Percentiles rank a stretch among this genome's conserved stretches.
These are phyloP conservation scores for Eueides isabella DNA, from an alignment of 1,140 invertebrate species.

Conservation along the genomic window DNA sequence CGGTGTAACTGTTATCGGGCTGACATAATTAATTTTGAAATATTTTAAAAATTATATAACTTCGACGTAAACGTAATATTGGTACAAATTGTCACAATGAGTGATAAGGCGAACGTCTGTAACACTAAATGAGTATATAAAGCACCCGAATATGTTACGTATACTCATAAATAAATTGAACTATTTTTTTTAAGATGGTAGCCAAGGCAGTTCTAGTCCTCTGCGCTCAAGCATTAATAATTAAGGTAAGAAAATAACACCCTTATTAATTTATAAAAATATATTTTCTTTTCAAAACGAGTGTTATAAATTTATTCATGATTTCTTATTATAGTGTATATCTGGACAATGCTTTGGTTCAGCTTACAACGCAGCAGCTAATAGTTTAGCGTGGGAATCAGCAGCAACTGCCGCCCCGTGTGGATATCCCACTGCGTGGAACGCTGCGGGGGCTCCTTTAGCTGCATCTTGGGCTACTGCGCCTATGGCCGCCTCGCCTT, in stretches of 20 bases:
- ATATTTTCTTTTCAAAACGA: not conserved
- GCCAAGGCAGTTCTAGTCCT: constrained; percentile 16
- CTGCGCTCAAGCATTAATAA: constrained; percentile 17
- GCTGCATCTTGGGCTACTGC: constrained; percentile 15
- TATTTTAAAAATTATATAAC: no score
- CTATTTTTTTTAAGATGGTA: constrained; percentile 35
- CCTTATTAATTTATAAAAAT: not conserved
- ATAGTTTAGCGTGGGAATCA: not conserved
- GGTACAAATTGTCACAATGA: no score
- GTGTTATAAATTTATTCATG: not conserved
- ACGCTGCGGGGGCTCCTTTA: not conserved
- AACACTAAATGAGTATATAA: no score
- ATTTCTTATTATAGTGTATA: constrained; percentile 31
- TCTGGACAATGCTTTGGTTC: constrained; percentile 28
- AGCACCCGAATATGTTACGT: no score
- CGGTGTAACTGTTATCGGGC: no score
- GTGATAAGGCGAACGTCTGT: no score
- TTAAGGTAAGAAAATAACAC: constrained; percentile 25
- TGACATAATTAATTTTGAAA: no score
- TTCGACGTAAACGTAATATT: no score
- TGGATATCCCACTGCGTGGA: no score
- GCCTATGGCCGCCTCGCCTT: constrained; percentile 26
- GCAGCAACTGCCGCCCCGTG: not conserved
- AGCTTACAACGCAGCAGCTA: constrained; percentile 17
- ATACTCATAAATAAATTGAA: no score